Evolutionary conservation across 2,888 invertebrate species (phyloP), one percentile per base, ranked within the genome.

Genomic region (Himalopsyche japonica): DNA sequence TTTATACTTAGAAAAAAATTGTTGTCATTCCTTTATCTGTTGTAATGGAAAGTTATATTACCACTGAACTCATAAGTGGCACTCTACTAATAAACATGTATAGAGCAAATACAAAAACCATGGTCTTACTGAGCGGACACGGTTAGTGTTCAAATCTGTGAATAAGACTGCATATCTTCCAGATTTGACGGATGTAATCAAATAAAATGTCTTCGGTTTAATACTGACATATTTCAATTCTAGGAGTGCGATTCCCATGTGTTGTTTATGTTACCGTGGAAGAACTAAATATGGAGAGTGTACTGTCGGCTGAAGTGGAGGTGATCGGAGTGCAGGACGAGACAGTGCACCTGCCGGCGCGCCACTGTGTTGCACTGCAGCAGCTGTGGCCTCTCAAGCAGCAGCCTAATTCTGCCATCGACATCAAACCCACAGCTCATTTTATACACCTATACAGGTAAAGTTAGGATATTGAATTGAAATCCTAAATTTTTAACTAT

Each of bases 311-410:
- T 0, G 89, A 91, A 48, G 93, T 95, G 0, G 93, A 93, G 82
- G 93, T 95, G 0, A 88, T 93, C 1, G 94, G 94, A 3, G 95
- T 95, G 0, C 94, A 95, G 88, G 95, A 95, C 88, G 94, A 93
- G 87, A 90, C 94, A 0, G 93, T 94, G 34, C 91, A 92, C 3
- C 88, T 95, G 77, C 94, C 94, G 0, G 94, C 94, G 83, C 90
- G 91, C 15, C 93, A 94, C 78, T 90, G 91, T 49, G 91, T 92
- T 0, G 93, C 94, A 0, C 88, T 95, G 1, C 90, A 92, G 1
- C 94, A 95, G 86, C 89, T 95, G 0, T 95, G 94, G 93, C 94
- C 95, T 0, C 94, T 94, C 0, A 92, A 90, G 24, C 91, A 92
- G n/a, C 95, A 95, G 88, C 87, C 90, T 43, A 93, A 93, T 85